These are phyloP conservation scores for Arrhopalites spinosus DNA, from an alignment of 2,888 invertebrate species.

Conservation along the genomic window DNA sequence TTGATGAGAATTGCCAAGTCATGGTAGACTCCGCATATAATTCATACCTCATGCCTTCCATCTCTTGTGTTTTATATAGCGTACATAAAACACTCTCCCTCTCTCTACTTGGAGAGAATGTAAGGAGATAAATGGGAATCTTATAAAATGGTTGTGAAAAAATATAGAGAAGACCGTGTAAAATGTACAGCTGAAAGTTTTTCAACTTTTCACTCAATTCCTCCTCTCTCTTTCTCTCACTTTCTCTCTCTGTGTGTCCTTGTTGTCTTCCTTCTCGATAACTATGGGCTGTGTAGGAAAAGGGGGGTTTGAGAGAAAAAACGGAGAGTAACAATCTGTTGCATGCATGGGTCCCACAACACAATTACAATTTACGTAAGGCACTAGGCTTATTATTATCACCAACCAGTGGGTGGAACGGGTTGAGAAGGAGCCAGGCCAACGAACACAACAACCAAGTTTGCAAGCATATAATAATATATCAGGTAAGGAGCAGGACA, in stretches of 20 bases:
- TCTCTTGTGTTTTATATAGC: too few species aligned
- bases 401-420: constrained; percentile 8
- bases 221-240: too few species aligned
- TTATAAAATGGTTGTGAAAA: background rate
- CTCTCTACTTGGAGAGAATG: background rate
- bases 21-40: background rate
- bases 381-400: constrained; percentile 31
- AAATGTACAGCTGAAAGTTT: background rate
- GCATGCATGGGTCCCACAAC: constrained; percentile 30
- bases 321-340: constrained; percentile 27
- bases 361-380: constrained; percentile 30
- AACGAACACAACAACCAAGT: background rate
- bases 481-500: too few species aligned
- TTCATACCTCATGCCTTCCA: too few species aligned
- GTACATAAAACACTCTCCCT: background rate
- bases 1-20: background rate
- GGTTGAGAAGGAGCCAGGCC: background rate
- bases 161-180: background rate
- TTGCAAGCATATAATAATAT: background rate
- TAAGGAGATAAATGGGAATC: background rate
- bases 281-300: background rate
- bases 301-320: background rate
- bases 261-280: background rate
- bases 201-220: background rate
- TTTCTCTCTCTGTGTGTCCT: background rate